A percentile compares a stretch with the other conserved stretches of the same genome.
phyloP scores from a whole-genome alignment of 2,888 invertebrate species.

The Scelioninae gen. 2 region DNA sequence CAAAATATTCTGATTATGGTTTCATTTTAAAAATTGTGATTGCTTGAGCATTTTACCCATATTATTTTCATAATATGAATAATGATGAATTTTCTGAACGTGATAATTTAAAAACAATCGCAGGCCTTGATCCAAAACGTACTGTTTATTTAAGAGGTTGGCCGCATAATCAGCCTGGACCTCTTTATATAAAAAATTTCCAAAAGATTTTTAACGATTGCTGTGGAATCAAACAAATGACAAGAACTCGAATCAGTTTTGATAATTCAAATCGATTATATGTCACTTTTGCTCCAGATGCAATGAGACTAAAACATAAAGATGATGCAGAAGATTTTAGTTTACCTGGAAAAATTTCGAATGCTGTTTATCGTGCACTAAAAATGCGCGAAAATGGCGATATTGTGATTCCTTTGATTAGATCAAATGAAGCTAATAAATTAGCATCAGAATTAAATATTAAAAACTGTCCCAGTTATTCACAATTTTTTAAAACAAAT shows the following conservation, averaged over 20 bases:
- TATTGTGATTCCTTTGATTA: conserved; percentile 77
- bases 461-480: neutral
- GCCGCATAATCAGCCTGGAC: conserved; percentile 80
- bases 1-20: conserved; percentile 76
- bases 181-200: conserved; percentile 82
- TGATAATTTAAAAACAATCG: conserved; percentile 78
- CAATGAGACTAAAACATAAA: conserved; percentile 25
- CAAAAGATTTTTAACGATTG: conserved; percentile 78
- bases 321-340: conserved; percentile 40
- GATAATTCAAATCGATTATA: conserved; percentile 80
- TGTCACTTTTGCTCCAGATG: conserved; percentile 70
- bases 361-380: conserved; percentile 79
- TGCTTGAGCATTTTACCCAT: conserved; percentile 94
- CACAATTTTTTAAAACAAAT: conserved; percentile 6
- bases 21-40: conserved; percentile 84
- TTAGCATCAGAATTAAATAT: conserved; percentile 60
- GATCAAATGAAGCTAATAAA: conserved; percentile 34
- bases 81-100: conserved; percentile 79
- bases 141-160: conserved; percentile 81
- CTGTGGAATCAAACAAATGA: conserved; percentile 55
- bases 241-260: conserved; percentile 73
- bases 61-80: conserved; percentile 84
- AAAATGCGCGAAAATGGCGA: conserved; percentile 77
- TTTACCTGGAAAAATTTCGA: conserved; percentile 68
- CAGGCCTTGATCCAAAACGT: conserved; percentile 85